phyloP scores from a whole-genome alignment of 2,113 vertebrate species.

The Cervus canadensis region DNA sequence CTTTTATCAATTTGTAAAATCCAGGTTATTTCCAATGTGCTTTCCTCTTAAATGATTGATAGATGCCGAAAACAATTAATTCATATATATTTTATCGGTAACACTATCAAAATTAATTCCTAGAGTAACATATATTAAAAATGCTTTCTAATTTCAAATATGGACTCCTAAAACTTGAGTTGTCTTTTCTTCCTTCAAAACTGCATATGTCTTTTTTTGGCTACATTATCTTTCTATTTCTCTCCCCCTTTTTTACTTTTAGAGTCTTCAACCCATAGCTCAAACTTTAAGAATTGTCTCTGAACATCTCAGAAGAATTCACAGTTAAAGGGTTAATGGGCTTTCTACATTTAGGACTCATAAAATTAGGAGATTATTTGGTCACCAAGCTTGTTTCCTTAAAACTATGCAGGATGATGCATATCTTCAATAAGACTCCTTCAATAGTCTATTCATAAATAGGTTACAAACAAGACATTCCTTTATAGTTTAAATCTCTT shows the following conservation, averaged over 20 bases:
- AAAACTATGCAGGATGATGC: background rate
- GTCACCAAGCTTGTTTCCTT: background rate
- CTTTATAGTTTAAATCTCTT: conserved; percentile 10
- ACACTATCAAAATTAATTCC: background rate
- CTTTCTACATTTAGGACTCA: conserved; percentile 5
- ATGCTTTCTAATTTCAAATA: conserved; percentile 44
- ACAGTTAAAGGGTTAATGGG: background rate
- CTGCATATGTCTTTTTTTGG: background rate
- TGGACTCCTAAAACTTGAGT: background rate
- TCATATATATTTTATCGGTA: conserved; percentile 17
- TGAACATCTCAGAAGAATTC: conserved; percentile 10
- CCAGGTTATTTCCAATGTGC: background rate
- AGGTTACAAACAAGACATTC: background rate
- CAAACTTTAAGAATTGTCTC: conserved; percentile 10
- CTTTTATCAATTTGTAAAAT: conserved; percentile 19
- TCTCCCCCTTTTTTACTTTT: background rate
- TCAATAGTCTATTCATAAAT: conserved; percentile 11
- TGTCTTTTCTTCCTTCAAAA: conserved; percentile 30
- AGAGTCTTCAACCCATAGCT: background rate
- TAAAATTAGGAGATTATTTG: conserved; percentile 30
- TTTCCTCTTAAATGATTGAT: background rate
- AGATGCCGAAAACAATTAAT: conserved; percentile 10
- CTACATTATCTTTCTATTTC: conserved; percentile 4
- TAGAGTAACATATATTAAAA: background rate
- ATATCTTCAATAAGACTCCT: background rate